Evolutionary conservation across 2,113 vertebrate genomes (phyloP).

Genomic region (Pelmatolapia mariae): DNA sequence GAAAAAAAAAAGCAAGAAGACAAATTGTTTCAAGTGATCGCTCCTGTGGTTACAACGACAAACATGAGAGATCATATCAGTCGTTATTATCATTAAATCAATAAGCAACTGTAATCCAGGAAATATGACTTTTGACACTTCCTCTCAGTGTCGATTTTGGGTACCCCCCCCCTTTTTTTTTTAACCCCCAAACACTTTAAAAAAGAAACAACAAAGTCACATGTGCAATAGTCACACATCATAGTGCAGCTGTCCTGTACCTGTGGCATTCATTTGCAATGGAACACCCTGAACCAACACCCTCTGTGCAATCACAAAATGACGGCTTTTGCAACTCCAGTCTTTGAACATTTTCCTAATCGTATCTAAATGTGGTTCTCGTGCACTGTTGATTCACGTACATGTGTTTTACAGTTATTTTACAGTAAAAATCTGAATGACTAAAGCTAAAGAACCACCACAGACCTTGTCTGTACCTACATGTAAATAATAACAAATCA

Average conservation of each 20-base stretch:
- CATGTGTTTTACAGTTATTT: not conserved
- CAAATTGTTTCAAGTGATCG: not conserved
- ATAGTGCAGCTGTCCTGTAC: not conserved
- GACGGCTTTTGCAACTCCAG: not conserved
- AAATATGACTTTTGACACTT: too few species aligned
- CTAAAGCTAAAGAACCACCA: not conserved
- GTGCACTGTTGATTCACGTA: not conserved
- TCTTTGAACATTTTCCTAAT: not conserved
- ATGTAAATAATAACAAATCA: not conserved
- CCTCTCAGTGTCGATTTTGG: fast-evolving
- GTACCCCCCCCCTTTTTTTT: not conserved
- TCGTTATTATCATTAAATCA: not conserved
- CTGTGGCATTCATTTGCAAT: not conserved
- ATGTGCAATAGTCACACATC: not conserved
- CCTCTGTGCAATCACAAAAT: not conserved
- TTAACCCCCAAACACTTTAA: not conserved
- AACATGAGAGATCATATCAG: not conserved
- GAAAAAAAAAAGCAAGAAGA: not conserved
- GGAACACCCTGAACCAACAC: not conserved
- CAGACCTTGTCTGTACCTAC: not conserved
- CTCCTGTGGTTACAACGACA: not conserved
- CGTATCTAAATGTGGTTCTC: not conserved
- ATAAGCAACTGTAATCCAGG: not conserved
- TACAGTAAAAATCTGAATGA: not conserved
- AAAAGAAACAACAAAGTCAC: not conserved